Evolutionary conservation across 2,113 vertebrate species (phyloP), one percentile per base, ranked within the genome.

Genomic region (Paramisgurnus dabryanus): DNA sequence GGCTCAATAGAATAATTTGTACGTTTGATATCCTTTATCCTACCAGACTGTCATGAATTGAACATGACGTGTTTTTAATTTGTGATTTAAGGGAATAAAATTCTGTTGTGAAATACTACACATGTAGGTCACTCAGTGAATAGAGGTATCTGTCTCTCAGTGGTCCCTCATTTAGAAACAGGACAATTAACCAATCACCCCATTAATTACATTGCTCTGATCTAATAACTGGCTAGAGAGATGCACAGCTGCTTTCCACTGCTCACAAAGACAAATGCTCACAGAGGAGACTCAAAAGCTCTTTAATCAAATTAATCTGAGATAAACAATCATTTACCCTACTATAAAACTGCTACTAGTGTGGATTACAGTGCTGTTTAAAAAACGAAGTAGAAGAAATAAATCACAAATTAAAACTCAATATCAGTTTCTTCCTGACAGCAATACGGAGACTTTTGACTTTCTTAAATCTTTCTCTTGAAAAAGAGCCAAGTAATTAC

Each of bases 301-400:
- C 88, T 89, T 89, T 91, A 89, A 91, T 92, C 89, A 86, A 90
- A 92, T 90, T 90, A 91, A 90, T 92, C 89, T 88, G 82, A 89
- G 87, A 92, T 93, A 92, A 92, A 91, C 91, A 92, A 90, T 86
- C 84, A 82, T 89, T 91, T 89, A 85, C 89, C 81, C 85, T 67
- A 74, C 87, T 86, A 85, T 84, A 81, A 88, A 92, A 88, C 84
- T 83, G 84, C 90, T 91, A 85, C 87, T 80, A 90, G 88, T 88
- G 83, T 88, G 89, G 87, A 89, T 90, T 91, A 87, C 88, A 89
- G 86, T 87, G 80, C 67, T 84, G 69, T 88, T 88, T 85, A 90
- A 88, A 85, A 81, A 87, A 80, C 47, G 77, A 80, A 86, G 85
- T 77, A 88, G 80, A 80, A 82, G 63, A 65, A 81, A 7, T 18